Conservation (phyloP, 2,797 vertebrate species). For the Phylloscopus collybita region DNA sequence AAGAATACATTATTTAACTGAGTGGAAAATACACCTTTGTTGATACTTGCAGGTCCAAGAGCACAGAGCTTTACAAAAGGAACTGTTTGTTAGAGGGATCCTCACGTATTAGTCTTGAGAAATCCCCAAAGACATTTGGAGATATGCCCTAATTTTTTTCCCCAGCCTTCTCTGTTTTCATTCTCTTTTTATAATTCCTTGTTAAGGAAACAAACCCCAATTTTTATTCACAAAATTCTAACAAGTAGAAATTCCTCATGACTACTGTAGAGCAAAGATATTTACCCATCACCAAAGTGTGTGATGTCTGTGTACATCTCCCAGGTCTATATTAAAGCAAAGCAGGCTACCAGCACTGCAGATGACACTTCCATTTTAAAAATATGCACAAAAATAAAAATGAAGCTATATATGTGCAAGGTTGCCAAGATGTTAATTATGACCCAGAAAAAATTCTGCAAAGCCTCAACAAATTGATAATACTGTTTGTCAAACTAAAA, state of each 20-base stretch:
- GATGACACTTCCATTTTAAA: background rate
- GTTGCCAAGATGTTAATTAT: background rate
- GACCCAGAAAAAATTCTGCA: background rate
- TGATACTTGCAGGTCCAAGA: background rate
- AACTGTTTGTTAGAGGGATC: background rate
- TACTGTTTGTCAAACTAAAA: background rate
- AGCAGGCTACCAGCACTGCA: background rate
- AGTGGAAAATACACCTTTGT: background rate
- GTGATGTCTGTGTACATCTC: background rate
- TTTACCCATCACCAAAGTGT: background rate
- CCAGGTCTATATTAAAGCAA: background rate
- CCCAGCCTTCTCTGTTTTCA: background rate
- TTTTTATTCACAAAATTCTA: background rate
- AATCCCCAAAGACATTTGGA: background rate
- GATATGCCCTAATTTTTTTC: background rate
- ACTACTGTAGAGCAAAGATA: background rate
- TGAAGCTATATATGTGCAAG: background rate
- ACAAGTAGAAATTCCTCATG: background rate
- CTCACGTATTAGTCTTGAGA: background rate
- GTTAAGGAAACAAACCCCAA: background rate
- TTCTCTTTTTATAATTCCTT: background rate
- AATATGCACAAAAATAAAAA: background rate
- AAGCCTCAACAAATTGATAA: background rate
- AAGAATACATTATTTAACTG: background rate
- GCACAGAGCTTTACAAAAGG: background rate